Evolutionary conservation across 1,140 invertebrate species (phyloP).

Genomic region (Thalassaphorura encarpata): DNA sequence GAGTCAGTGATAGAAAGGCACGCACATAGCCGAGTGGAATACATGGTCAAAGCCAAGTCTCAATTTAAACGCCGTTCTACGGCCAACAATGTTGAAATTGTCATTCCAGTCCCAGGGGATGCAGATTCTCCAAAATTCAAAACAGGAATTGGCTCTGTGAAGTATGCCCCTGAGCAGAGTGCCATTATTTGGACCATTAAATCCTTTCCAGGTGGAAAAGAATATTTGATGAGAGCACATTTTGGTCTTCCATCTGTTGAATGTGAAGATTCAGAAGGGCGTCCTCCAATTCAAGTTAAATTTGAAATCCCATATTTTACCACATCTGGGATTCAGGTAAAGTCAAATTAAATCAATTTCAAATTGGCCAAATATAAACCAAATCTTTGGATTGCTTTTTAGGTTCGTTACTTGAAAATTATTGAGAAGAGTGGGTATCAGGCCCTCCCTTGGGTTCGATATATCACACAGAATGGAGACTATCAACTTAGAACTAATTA

Average conservation of each 20-base stretch:
- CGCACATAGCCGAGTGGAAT: slow-evolving; percentile 94
- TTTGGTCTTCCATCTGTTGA: slow-evolving; percentile 97
- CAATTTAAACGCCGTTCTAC: slow-evolving; percentile 97
- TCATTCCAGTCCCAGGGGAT: slow-evolving; percentile 96
- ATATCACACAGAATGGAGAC: slow-evolving; percentile 99
- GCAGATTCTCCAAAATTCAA: slow-evolving; percentile 99
- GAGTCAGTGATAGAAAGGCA: slow-evolving; percentile 99
- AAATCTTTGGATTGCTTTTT: slow-evolving; percentile 22
- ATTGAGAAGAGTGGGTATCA: slow-evolving; percentile 99
- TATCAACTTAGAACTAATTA: slow-evolving; percentile 95
- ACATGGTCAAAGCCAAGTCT: slow-evolving; percentile 99
- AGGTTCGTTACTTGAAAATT: slow-evolving; percentile 94
- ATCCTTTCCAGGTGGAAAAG: slow-evolving; percentile 98
- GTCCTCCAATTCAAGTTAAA: slow-evolving; percentile 96
- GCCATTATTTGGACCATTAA: slow-evolving; percentile 99
- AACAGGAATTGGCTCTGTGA: slow-evolving; percentile 93
- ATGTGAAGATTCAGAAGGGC: slow-evolving; percentile 89
- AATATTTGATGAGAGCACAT: slow-evolving; percentile 97
- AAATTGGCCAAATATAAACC: too few relatives aligned
- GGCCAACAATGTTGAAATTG: slow-evolving; percentile 98
- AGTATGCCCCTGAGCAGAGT: slow-evolving; percentile 95
- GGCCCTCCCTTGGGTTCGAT: slow-evolving; percentile 96
- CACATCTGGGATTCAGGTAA: slow-evolving; percentile 94
- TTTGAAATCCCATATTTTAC: slow-evolving; percentile 99
- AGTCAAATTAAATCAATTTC: neutral